A percentile compares a stretch with the other conserved stretches of the same genome.
phyloP scores from a whole-genome alignment of 2,113 vertebrate genomes.

The Conger conger region DNA sequence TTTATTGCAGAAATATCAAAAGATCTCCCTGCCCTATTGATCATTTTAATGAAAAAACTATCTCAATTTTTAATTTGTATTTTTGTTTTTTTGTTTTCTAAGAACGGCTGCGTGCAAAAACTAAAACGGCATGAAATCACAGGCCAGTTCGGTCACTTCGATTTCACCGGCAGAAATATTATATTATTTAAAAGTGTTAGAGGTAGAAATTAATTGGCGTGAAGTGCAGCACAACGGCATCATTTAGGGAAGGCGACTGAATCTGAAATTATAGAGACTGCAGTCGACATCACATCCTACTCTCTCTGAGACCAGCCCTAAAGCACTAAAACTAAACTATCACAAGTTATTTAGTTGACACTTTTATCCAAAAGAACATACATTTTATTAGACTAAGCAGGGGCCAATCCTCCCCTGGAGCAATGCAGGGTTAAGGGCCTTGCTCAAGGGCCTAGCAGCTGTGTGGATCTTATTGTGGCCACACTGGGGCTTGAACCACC shows the following conservation, averaged over 20 bases:
- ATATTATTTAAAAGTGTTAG: not conserved
- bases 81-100: no score
- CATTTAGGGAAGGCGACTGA: not conserved
- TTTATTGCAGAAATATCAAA: not conserved
- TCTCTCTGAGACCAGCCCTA: not conserved
- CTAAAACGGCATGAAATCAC: not conserved
- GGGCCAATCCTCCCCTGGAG: no score
- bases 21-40: not conserved
- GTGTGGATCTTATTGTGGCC: no score
- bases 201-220: not conserved
- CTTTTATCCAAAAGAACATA: no score
- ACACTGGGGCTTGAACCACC: no score
- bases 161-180: not conserved
- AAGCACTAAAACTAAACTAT: not conserved
- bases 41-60: not conserved
- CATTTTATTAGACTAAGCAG: no score
- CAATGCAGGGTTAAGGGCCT: no score
- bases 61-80: no score
- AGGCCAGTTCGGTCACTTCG: not conserved
- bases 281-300: not conserved
- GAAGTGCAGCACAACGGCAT: not conserved
- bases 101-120: not conserved
- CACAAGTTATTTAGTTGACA: no score
- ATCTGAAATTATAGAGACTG: not conserved
- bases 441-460: no score